phyloP scores from a whole-genome alignment of 64 coral and sea anemone species.

The Astreopora myriophthalma region DNA sequence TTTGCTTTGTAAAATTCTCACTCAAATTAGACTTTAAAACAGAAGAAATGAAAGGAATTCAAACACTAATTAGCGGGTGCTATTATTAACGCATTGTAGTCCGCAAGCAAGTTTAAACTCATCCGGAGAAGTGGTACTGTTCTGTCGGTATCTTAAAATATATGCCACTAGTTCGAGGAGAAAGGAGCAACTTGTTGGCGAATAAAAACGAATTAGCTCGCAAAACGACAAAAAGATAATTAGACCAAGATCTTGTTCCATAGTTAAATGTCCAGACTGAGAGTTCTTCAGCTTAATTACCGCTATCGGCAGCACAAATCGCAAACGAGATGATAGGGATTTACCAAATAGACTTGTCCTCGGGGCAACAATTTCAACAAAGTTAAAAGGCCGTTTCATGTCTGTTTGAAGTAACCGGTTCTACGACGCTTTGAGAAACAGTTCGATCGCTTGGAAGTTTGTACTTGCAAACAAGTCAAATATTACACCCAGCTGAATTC shows the following conservation, averaged over 20 bases:
- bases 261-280: not conserved
- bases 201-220: too few species aligned
- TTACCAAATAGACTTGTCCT: conserved; percentile 21
- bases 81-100: conserved; percentile 27
- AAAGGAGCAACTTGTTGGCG: too few species aligned
- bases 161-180: too few species aligned
- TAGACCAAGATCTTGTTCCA: not conserved
- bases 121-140: not conserved
- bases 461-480: not conserved
- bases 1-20: conserved; percentile 13
- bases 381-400: not conserved
- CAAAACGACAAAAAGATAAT: not conserved
- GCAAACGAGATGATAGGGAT: not conserved
- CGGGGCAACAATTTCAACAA: not conserved
- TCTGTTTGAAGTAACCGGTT: conserved; percentile 6
- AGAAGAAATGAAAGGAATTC: conserved; percentile 39
- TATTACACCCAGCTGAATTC: not conserved
- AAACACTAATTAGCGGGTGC: not conserved
- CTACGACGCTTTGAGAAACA: not conserved
- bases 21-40: not conserved
- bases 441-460: not conserved
- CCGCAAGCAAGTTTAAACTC: conserved; percentile 19
- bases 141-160: not conserved
- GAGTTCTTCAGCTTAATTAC: not conserved
- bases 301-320: not conserved